Percentiles rank a stretch among this genome's conserved stretches.
These are phyloP conservation scores for Antrozous pallidus DNA, from an alignment of 2,797 vertebrate species.

Conservation along the genomic window DNA sequence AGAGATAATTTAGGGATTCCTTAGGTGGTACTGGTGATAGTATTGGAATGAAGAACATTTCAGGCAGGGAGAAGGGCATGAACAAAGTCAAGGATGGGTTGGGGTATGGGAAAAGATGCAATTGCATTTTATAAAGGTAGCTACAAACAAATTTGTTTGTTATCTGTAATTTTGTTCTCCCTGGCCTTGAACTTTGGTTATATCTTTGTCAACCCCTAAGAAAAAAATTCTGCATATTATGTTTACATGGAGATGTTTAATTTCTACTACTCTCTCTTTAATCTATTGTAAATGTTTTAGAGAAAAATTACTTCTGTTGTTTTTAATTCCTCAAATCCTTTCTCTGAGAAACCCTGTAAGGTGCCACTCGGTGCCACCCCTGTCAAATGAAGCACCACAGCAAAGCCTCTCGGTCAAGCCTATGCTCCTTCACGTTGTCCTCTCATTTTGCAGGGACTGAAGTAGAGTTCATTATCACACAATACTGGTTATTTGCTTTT, in stretches of 20 bases:
- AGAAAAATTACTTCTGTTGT: conserved; percentile 17
- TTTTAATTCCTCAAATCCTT: conserved; percentile 3
- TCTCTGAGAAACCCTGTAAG: background rate
- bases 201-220: background rate
- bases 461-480: background rate
- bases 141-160: background rate
- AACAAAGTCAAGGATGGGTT: background rate
- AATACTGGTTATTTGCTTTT: background rate
- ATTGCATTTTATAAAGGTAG: background rate
- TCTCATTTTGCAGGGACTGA: background rate
- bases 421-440: background rate
- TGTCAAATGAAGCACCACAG: conserved; percentile 3
- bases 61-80: background rate
- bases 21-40: background rate
- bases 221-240: background rate
- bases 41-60: background rate
- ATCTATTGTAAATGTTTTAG: background rate
- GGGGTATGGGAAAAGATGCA: background rate
- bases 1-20: background rate
- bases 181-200: conserved; percentile 1
- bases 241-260: conserved; percentile 13
- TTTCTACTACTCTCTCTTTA: background rate
- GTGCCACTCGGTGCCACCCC: background rate
- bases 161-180: background rate
- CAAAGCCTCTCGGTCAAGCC: conserved; percentile 28